Base-by-base conservation (phyloP, 2,113 vertebrate genomes). In the Chauna torquata region DNA sequence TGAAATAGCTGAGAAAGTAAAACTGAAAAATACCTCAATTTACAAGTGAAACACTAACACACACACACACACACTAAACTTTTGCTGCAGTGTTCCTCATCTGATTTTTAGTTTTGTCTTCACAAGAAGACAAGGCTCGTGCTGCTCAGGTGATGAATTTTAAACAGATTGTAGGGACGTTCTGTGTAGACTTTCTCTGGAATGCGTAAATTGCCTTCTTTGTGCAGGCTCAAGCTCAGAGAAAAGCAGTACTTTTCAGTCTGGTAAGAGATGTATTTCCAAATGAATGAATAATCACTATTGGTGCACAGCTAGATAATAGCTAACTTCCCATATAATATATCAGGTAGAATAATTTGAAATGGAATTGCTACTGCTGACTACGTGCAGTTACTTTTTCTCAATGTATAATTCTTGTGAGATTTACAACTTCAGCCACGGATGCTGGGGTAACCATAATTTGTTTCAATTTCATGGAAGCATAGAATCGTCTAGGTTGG, bases 221-320 rank as follows among this genome's bases (percentile, higher is more conserved):
- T 74, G 82, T 90, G 88, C 49, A 76, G 77, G 68, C 76, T 92
- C 72, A 59, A 82, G 62, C 95, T 97, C 88, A 12, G 87, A 89
- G 89, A 55, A 79, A 92, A 96, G 64, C 82, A 78, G 58, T 89
- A 8, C 87, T 96, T 95, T 87, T 76, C 82, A 86, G 82, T 42
- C 65, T 71, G 85, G 50, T 80, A 81, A 65, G 38, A 92, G 72
- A 90, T 79, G 27, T 40, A 69, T 97, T 96, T 97, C 64, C 89
- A 94, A 90, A 81, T 18, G 52, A 96, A 96, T 95, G 96, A 98
- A 96, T 94, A 96, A 86, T 91, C 92, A 59, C 92, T 92, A 76
- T 50, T 70, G 62, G 22, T 44, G 80, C 54, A 50, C 47, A 71
- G 72, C 84, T 90, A 69, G 96, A 86, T 88, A 94, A 93, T 11